Percentiles rank a stretch among this genome's conserved stretches.
Evolutionary conservation across 2,888 invertebrate genomes (phyloP).

Genomic region (Oxyteleia sp.): DNA sequence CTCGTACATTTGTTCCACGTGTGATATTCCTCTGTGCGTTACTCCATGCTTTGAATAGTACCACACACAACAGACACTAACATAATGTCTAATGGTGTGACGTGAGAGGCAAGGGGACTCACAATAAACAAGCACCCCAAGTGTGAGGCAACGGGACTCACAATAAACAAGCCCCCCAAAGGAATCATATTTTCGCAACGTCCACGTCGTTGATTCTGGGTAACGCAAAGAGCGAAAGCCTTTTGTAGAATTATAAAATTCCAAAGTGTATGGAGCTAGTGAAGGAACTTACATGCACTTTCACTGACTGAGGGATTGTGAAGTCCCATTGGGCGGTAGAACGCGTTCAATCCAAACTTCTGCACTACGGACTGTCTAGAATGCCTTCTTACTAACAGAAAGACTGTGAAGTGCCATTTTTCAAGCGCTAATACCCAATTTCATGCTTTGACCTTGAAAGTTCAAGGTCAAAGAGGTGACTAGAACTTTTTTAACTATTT

Average conservation of each 20-base stretch:
- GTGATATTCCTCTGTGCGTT: constrained; percentile 52
- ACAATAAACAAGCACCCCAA: constrained; percentile 9
- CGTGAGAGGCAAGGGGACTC: constrained; percentile 15
- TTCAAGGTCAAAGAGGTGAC: constrained; percentile 24
- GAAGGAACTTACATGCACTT: constrained; percentile 16
- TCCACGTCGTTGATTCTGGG: constrained; percentile 43
- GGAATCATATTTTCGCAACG: constrained; percentile 39
- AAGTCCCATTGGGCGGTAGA: constrained; percentile 16
- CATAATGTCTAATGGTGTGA: constrained; percentile 36
- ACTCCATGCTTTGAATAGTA: constrained; percentile 52
- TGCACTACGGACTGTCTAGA: constrained; percentile 16
- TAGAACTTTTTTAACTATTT: constrained; percentile 26
- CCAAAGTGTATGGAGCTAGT: constrained; percentile 16
- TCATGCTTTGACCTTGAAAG: constrained; percentile 27
- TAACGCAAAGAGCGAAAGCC: constrained; percentile 31
- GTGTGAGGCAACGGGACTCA: constrained; percentile 7
- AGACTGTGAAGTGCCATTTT: constrained; percentile 29
- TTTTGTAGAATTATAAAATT: constrained; percentile 14
- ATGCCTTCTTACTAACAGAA: constrained; percentile 26
- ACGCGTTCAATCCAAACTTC: constrained; percentile 16
- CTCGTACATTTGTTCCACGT: constrained; percentile 35
- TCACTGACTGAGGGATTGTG: constrained; percentile 14
- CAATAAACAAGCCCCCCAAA: constrained; percentile 16
- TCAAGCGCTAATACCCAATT: constrained; percentile 26
- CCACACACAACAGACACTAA: constrained; percentile 34